Evolutionary conservation across 2,888 invertebrate genomes (phyloP), one percentile per base, ranked within the genome.

Genomic region (Dryocosmus kuriphilus): DNA sequence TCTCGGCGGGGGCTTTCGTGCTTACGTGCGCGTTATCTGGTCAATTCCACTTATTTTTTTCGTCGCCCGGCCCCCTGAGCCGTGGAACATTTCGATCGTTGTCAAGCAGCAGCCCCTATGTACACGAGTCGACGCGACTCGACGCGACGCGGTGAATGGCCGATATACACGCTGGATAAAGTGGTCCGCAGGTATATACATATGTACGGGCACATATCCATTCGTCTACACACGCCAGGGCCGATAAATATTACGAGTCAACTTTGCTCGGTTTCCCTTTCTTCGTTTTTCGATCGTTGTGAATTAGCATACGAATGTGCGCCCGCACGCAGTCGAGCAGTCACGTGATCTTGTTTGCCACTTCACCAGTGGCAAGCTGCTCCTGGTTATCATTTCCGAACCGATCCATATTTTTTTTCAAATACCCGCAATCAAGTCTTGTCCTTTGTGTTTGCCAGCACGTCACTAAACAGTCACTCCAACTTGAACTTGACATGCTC

Each of bases 201-300:
- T 76, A 78, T 78, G 46, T 79, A 77, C 71, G 73, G 78, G 57
- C 76, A 77, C 61, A 79, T 78, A 80, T 79, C 41, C 77, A 80
- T 82, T 82, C 78, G 82, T 77, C 79, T 76, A 75, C 77, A 80
- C 74, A 74, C 81, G 74, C 80, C 77, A 76, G 63, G 77, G 78
- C 80, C 78, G 82, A 82, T 82, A 82, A 81, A 82, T 81, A 82
- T 82, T 81, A 80, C 79, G 79, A 79, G 80, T 82, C 80, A 80
- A 81, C 82, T 71, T 71, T 30, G 51, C 71, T 46, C 27, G 71
- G 51, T 46, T 46, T 51, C 51, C 71, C 71, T 51, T 71, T 71
- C 71, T 71, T 71, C 71, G 71, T 71, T 71, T 71, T 71, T 71
- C 71, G 71, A 71, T 71, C 41, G 51, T 30, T 71, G 30, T 27